Evolutionary conservation across 1,140 invertebrate genomes (phyloP).

Genomic region (Tyrophagus putrescentiae): DNA sequence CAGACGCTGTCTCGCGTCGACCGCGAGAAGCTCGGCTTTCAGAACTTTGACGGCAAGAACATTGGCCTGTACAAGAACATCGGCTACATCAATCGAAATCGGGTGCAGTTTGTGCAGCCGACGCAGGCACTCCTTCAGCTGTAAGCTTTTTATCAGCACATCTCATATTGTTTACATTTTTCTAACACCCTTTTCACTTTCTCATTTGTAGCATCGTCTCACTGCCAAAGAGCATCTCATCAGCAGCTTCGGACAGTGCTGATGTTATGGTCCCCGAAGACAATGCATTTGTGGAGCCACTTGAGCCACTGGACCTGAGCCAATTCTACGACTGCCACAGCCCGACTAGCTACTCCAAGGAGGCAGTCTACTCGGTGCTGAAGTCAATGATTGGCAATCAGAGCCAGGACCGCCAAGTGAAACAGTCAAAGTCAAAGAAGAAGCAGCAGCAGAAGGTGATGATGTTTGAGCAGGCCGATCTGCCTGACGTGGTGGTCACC

Average conservation of each 20-base stretch:
- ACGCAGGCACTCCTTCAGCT: not conserved
- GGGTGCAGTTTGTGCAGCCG: not conserved
- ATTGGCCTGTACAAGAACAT: not conserved
- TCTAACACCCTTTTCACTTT: not conserved
- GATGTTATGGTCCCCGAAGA: no score
- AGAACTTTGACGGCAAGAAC: constrained; percentile 5
- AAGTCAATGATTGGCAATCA: constrained; percentile 2
- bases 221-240: no score
- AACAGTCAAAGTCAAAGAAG: no score
- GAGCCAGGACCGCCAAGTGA: no score
- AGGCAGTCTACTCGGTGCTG: not conserved
- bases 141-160: not conserved
- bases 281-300: not conserved
- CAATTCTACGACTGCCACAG: not conserved
- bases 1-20: not conserved
- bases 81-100: constrained; percentile 7
- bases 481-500: no score
- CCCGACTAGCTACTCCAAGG: not conserved
- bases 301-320: not conserved
- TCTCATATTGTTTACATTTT: not conserved
- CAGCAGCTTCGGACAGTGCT: no score
- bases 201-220: no score
- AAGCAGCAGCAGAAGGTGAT: no score
- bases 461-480: no score
- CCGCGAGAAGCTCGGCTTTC: not conserved